A percentile compares a stretch with the other conserved stretches of the same genome.
Evolutionary conservation across 1,140 invertebrate species (phyloP).

Genomic region (Bicyclus anynana): DNA sequence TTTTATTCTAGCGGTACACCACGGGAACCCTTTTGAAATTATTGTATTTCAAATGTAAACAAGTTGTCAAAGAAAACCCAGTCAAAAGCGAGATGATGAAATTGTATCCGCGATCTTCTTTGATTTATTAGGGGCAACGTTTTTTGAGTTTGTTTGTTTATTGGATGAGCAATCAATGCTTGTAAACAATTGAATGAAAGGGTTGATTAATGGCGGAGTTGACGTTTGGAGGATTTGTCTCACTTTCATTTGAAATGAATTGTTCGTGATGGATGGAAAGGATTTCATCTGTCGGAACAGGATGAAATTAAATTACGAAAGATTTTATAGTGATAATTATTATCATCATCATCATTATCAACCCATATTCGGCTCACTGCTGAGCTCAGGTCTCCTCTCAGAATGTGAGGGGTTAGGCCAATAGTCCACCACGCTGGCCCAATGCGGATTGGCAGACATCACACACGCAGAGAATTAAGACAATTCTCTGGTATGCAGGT

Average conservation of each 20-base stretch:
- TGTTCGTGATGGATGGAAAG: background rate
- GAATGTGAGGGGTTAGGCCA: too few relatives aligned
- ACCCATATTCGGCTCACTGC: too few relatives aligned
- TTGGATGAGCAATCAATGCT: conserved; percentile 3
- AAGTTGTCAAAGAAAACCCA: background rate
- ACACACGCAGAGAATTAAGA: too few relatives aligned
- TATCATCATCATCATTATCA: too few relatives aligned
- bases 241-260: conserved; percentile 1
- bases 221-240: background rate
- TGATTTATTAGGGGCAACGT: background rate
- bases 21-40: background rate
- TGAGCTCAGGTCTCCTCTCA: too few relatives aligned
- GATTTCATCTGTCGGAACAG: background rate
- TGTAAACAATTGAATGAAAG: background rate
- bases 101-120: background rate
- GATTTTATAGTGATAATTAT: background rate
- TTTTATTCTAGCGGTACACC: background rate
- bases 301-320: background rate
- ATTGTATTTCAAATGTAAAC: background rate
- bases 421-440: too few relatives aligned
- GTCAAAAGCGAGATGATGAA: background rate
- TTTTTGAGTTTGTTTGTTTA: background rate
- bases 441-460: too few relatives aligned
- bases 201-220: background rate
- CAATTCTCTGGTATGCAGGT: too few relatives aligned